Base-by-base conservation (phyloP, 2,113 vertebrate genomes). In the Indicator indicator region DNA sequence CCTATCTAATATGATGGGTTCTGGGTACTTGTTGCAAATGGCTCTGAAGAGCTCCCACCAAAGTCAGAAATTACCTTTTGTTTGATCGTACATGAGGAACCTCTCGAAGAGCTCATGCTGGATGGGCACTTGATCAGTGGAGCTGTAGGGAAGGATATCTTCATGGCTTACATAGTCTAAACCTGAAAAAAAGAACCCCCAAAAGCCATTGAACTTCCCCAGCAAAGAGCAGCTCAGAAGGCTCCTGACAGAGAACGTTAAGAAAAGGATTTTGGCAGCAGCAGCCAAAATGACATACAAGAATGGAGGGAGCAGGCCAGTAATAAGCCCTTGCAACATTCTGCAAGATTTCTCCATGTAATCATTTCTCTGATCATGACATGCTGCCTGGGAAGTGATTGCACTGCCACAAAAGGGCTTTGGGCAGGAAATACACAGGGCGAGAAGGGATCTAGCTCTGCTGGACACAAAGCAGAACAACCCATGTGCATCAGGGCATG, bases 121-220 rank as follows among this genome's bases (percentile, higher is more conserved):
- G 96, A 99, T 99, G 91, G 99, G 99, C 90, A 98, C 95, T 96
- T 99, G 99, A 95, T 99, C 99, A 6, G 99, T 97, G 26, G 99
- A 99, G 91, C 98, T 99, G 73, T 99, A 99, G 30, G 99, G 99
- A 78, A 99, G 98, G 96, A 99, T 99, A 96, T 99, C 99, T 96
- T 99, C 99, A 67, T 99, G 99, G 96, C 99, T 99, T 93, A 99
- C 99, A 17, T 99, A 99, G 96, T 99, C 99, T 97, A 99, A 97
- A 94, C 99, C 99, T 99, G 92, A 20, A 20, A 83, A 85, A 71
- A 92, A n/a, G 28, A 93, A 86, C 83, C 7, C 74, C 65, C 94
- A 32, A 87, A 70, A 94, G 16, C 62, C 40, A 69, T 2, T 67
- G 62, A 90, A 33, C 11, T 36, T 89, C 10, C 16, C 18, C 12